phyloP scores from a whole-genome alignment of 2,797 vertebrate species.

The Labroides dimidiatus region DNA sequence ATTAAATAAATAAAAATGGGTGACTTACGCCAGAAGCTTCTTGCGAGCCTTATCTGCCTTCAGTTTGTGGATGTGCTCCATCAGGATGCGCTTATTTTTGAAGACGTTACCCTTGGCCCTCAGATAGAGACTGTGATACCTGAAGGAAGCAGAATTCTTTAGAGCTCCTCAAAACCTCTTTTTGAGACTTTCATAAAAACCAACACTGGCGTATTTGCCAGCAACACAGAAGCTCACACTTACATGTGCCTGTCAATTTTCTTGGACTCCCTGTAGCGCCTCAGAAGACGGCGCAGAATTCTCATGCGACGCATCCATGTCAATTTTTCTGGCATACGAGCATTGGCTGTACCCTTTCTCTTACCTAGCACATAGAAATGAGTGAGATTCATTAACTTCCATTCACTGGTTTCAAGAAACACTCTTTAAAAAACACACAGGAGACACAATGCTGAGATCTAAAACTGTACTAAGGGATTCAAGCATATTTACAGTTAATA shows the following conservation, averaged over 20 bases:
- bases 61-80: slow-evolving; percentile 98
- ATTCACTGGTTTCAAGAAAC: background rate
- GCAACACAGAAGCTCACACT: slow-evolving; percentile 47
- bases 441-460: no score
- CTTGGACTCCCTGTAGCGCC: slow-evolving; percentile 95
- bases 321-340: slow-evolving; percentile 96
- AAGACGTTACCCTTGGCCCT: slow-evolving; percentile 97
- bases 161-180: background rate
- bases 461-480: background rate
- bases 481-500: background rate
- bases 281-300: slow-evolving; percentile 92
- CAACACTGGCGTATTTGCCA: background rate
- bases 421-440: no score
- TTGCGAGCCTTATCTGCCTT: slow-evolving; percentile 98
- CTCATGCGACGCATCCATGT: slow-evolving; percentile 97
- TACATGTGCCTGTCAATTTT: slow-evolving; percentile 99
- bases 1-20: background rate
- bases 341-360: slow-evolving; percentile 97
- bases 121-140: slow-evolving; percentile 97
- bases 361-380: slow-evolving; percentile 83
- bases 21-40: slow-evolving; percentile 95
- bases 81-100: slow-evolving; percentile 97
- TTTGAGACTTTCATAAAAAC: background rate
- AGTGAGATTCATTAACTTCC: background rate
- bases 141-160: slow-evolving; percentile 49